Base-by-base conservation (phyloP, 1,140 invertebrate genomes). In the Chymomyza costata region DNA sequence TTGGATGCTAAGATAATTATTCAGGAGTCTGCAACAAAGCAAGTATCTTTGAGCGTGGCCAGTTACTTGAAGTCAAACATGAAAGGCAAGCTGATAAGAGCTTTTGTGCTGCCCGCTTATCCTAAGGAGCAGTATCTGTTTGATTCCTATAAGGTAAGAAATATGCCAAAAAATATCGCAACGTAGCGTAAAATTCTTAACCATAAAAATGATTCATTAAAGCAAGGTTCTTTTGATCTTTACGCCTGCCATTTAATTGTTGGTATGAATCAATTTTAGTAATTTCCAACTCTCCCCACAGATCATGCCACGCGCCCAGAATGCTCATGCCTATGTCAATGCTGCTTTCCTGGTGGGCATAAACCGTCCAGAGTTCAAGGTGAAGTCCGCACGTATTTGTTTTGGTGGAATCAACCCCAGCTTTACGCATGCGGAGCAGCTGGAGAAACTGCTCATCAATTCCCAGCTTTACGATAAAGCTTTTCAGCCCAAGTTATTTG, bases 271-370 rank as follows among this genome's bases (percentile, higher is more conserved):
- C n/a, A n/a, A n/a, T n/a, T n/a, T n/a, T n/a, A n/a, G n/a, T n/a
- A n/a, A n/a, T n/a, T n/a, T n/a, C n/a, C n/a, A n/a, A n/a, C n/a
- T n/a, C n/a, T n/a, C n/a, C n/a, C n/a, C 78, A 37, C 56, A 93
- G 91, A 90, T 94, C 55, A 93, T 92, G 89, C 90, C 90, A 0
- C 87, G 93, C 54, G 90, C 90, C 2, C 92, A 93, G 87, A 95
- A 95, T 83, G 89, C 93, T 0, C 92, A 94, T 69, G 93, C 93
- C 0, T 89, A 92, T 56, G 90, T 95, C 0, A 94, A 93, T 82
- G 92, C 92, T 15, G 93, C 91, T 10, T 94, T 95, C 78, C 84
- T 90, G 0, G 89, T 92, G 25, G 88, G 90, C 85, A 47, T 92
- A 0, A 85, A 90, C 21, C 1, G 3, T 6, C 28, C 8, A 2